These are phyloP conservation scores for Scytalopus superciliaris DNA, from an alignment of 2,113 vertebrate species.

Conservation along the genomic window DNA sequence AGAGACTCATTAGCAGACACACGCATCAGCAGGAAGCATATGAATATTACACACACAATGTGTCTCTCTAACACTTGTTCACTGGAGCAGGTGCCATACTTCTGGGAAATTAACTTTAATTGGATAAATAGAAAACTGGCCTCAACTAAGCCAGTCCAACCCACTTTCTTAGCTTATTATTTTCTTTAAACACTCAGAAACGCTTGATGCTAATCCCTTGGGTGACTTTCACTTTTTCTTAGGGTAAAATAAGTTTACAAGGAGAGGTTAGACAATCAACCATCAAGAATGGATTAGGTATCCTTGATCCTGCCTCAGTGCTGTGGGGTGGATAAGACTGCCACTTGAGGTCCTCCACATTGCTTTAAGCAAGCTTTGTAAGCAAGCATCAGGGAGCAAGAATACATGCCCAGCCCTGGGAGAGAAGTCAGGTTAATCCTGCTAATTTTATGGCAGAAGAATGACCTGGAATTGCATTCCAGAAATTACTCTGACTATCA, in stretches of 20 bases:
- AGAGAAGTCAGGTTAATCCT: not conserved
- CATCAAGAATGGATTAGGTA: not conserved
- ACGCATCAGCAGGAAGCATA: slow-evolving; percentile 11
- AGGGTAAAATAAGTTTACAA: not conserved
- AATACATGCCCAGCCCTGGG: not conserved
- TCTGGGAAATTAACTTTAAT: slow-evolving; percentile 54
- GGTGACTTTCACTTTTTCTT: not conserved
- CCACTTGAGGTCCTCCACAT: not conserved
- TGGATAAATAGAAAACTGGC: slow-evolving; percentile 11
- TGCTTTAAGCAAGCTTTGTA: not conserved
- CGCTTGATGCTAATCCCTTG: not conserved
- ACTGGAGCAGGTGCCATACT: slow-evolving; percentile 8
- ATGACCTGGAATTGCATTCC: not conserved
- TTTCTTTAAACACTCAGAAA: not conserved
- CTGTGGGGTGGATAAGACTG: not conserved
- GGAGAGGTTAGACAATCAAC: not conserved
- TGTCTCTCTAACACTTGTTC: slow-evolving; percentile 7
- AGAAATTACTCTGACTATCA: not conserved
- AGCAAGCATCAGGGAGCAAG: not conserved
- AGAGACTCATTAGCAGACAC: slow-evolving; percentile 30
- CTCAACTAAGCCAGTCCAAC: not conserved
- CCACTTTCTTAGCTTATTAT: not conserved
- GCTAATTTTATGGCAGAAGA: not conserved
- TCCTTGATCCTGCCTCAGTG: not conserved
- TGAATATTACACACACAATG: not conserved